Conservation (phyloP, 2,888 invertebrate genomes). For the Brachyptera putata region DNA sequence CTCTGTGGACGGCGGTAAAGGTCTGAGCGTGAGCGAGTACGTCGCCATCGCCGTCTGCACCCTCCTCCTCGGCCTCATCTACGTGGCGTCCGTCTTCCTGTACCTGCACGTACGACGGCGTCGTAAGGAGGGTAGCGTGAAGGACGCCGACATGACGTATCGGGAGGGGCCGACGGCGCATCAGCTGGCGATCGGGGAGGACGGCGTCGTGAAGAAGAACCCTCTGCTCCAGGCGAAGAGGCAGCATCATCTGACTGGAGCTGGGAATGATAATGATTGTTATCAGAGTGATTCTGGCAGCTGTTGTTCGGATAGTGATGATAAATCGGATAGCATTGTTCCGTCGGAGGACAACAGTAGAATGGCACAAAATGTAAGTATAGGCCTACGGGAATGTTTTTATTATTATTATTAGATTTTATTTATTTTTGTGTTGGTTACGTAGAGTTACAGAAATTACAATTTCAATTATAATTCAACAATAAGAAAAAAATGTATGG, state of each 20-base stretch:
- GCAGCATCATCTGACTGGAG: slow-evolving; percentile 40
- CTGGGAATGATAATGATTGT: slow-evolving; percentile 45
- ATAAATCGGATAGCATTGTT: slow-evolving; percentile 47
- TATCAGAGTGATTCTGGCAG: slow-evolving; percentile 48
- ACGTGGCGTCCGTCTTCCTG: slow-evolving; percentile 79
- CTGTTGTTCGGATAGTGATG: slow-evolving; percentile 63
- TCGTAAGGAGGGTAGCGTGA: slow-evolving; percentile 16
- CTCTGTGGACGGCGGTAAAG: slow-evolving; percentile 51
- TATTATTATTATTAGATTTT: no score
- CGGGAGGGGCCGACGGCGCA: no score
- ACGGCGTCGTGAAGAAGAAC: slow-evolving; percentile 74
- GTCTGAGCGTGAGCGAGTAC: slow-evolving; percentile 71
- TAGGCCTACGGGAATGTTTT: no score
- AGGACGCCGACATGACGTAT: slow-evolving; percentile 5
- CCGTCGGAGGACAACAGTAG: slow-evolving; percentile 38
- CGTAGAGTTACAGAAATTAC: no score
- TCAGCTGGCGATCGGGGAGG: slow-evolving; percentile 35
- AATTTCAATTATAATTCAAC: no score
- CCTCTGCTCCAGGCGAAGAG: slow-evolving; percentile 64
- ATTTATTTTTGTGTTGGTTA: no score
- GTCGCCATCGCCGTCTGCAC: slow-evolving; percentile 80
- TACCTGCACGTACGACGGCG: slow-evolving; percentile 73
- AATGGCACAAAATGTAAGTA: slow-evolving; percentile 7
- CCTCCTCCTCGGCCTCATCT: slow-evolving; percentile 78
- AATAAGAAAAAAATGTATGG: no score